A percentile compares a stretch with the other conserved stretches of the same genome.
Evolutionary conservation across 2,888 invertebrate species (phyloP).

Genomic region (Hydriomena furcata): DNA sequence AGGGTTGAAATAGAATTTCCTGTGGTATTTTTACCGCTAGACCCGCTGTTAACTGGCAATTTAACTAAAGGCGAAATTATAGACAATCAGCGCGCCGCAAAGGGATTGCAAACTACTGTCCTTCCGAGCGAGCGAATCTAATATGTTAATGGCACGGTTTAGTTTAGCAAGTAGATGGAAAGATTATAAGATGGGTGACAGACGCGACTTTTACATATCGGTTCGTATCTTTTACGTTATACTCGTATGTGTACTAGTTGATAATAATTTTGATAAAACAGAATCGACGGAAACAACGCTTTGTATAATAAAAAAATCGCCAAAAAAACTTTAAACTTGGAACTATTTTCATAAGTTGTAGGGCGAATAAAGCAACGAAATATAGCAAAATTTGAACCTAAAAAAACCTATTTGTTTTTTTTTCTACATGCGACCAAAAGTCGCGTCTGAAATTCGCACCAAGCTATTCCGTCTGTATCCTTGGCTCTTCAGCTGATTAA

Average conservation of each 20-base stretch:
- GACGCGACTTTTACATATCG: constrained; percentile 14
- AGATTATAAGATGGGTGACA: constrained; percentile 1
- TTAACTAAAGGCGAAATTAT: constrained; percentile 38
- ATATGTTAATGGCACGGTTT: constrained; percentile 53
- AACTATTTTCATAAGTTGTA: too few species aligned
- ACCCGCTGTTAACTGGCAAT: constrained; percentile 33
- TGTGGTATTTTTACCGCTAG: constrained; percentile 22
- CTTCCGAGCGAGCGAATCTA: constrained; percentile 45
- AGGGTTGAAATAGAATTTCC: constrained; percentile 17
- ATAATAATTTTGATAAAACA: too few species aligned
- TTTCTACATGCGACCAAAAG: neutral
- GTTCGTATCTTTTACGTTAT: too few species aligned
- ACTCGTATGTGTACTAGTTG: too few species aligned
- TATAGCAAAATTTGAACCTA: too few species aligned
- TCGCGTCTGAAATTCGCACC: constrained; percentile 5
- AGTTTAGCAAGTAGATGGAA: constrained; percentile 36
- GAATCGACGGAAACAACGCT: too few species aligned
- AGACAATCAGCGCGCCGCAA: constrained; percentile 34
- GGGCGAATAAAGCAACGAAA: too few species aligned
- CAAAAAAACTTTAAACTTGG: too few species aligned
- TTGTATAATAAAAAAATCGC: too few species aligned
- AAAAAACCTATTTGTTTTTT: too few species aligned
- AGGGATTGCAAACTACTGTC: constrained; percentile 34
- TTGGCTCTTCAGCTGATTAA: constrained; percentile 51
- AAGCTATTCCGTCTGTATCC: constrained; percentile 40